phyloP scores from a whole-genome alignment of 2,113 vertebrate species.

The Crotalus horridus region DNA sequence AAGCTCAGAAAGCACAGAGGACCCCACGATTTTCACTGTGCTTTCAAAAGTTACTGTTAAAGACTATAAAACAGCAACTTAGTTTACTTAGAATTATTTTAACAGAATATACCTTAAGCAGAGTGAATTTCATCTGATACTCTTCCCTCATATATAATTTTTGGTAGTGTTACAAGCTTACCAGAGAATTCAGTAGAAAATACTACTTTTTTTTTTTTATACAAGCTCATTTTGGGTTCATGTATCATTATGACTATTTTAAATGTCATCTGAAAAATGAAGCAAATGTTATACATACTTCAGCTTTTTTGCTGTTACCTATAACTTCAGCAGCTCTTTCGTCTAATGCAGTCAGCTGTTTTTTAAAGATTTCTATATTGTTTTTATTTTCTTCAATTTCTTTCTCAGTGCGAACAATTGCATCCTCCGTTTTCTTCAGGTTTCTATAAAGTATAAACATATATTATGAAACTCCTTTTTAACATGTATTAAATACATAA shows the following conservation, averaged over 20 bases:
- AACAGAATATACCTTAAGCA: neutral
- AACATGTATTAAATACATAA: neutral
- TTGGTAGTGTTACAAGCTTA: neutral
- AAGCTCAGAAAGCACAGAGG: neutral
- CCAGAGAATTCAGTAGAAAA: neutral
- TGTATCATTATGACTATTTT: neutral
- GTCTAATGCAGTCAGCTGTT: conserved; percentile 81
- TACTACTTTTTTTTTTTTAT: neutral
- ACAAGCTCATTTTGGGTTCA: neutral
- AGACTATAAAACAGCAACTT: neutral
- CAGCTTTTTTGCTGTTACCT: conserved; percentile 77
- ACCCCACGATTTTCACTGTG: neutral
- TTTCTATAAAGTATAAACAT: conserved; percentile 72
- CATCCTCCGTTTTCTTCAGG: conserved; percentile 85
- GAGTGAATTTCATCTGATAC: neutral
- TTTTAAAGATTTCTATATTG: conserved; percentile 70
- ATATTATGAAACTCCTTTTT: neutral
- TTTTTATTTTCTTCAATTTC: conserved; percentile 81
- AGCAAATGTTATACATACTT: conserved; percentile 63
- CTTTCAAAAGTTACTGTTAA: neutral
- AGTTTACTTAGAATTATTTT: neutral
- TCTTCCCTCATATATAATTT: neutral
- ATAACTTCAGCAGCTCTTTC: conserved; percentile 81
- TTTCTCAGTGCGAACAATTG: conserved; percentile 70
- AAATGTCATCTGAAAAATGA: neutral